Evolutionary conservation across 2,113 vertebrate species (phyloP).

Genomic region (Antechinus flavipes): DNA sequence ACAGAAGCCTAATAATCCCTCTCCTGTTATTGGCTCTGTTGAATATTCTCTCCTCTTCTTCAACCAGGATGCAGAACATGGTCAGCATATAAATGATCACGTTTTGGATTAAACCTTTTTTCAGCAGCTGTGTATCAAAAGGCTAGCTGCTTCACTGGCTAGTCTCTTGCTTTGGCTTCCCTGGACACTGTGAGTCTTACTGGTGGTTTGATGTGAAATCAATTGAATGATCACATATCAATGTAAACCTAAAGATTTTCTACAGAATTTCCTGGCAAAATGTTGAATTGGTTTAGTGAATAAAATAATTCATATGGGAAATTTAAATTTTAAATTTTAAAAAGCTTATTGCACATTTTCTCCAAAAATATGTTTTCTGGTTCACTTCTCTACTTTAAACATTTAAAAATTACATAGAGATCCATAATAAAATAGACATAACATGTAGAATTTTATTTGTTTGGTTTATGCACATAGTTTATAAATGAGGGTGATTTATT

Average conservation of each 20-base stretch:
- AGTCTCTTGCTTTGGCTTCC: neutral
- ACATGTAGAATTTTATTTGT: neutral
- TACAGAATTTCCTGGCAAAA: constrained; percentile 7
- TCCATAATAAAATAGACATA: neutral
- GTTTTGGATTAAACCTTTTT: constrained; percentile 30
- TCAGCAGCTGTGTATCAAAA: constrained; percentile 27
- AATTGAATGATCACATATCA: neutral
- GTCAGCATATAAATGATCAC: constrained; percentile 20
- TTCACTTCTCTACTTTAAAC: neutral
- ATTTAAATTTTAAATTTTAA: constrained; percentile 23
- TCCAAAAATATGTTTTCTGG: neutral
- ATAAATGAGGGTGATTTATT: neutral
- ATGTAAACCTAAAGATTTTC: neutral
- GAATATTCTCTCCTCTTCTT: constrained; percentile 4
- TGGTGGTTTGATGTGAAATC: neutral
- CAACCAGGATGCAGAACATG: neutral
- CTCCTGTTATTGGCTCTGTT: constrained; percentile 4
- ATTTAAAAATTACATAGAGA: constrained; percentile 1
- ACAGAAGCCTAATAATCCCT: neutral
- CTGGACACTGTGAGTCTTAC: neutral
- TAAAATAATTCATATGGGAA: neutral
- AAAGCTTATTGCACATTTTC: neutral
- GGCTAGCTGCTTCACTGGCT: neutral
- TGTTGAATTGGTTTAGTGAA: neutral
- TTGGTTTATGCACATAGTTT: neutral